phyloP scores from a whole-genome alignment of 2,888 invertebrate species.

The Leistus spinibarbis region DNA sequence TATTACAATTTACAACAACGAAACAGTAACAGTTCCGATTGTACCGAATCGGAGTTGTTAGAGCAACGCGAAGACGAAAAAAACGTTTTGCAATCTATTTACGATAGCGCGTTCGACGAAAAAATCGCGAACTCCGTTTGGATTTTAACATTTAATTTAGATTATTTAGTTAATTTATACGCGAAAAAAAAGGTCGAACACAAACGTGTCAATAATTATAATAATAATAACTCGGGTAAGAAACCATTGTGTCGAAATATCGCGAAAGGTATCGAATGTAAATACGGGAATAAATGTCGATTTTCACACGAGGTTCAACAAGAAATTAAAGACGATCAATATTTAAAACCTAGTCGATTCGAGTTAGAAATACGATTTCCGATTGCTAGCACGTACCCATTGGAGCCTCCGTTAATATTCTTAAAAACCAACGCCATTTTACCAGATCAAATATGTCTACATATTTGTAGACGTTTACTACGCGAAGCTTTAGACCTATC shows the following conservation, averaged over 20 bases:
- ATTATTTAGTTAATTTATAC: constrained; percentile 64
- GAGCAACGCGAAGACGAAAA: constrained; percentile 75
- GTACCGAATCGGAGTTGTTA: constrained; percentile 61
- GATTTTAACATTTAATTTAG: constrained; percentile 70
- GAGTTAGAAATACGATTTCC: constrained; percentile 79
- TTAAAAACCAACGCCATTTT: constrained; percentile 68
- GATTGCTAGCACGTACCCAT: constrained; percentile 72
- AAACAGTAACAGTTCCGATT: constrained; percentile 56
- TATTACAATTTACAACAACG: constrained; percentile 65
- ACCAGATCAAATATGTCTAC: constrained; percentile 68
- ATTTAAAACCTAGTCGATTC: constrained; percentile 60
- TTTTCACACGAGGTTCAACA: constrained; percentile 70
- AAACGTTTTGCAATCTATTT: constrained; percentile 77
- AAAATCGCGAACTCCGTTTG: constrained; percentile 73
- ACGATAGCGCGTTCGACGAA: constrained; percentile 70
- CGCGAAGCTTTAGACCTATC: constrained; percentile 71
- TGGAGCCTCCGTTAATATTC: constrained; percentile 74
- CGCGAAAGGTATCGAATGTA: constrained; percentile 68
- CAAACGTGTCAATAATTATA: constrained; percentile 52
- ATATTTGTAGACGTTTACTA: constrained; percentile 69
- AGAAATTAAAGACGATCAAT: constrained; percentile 51
- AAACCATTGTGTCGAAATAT: constrained; percentile 69
- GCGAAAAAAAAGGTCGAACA: constrained; percentile 55
- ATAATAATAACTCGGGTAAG: constrained; percentile 53
- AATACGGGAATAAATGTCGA: constrained; percentile 75